Conservation (phyloP, 2,888 invertebrate genomes). For the Electrophaes corylata region DNA sequence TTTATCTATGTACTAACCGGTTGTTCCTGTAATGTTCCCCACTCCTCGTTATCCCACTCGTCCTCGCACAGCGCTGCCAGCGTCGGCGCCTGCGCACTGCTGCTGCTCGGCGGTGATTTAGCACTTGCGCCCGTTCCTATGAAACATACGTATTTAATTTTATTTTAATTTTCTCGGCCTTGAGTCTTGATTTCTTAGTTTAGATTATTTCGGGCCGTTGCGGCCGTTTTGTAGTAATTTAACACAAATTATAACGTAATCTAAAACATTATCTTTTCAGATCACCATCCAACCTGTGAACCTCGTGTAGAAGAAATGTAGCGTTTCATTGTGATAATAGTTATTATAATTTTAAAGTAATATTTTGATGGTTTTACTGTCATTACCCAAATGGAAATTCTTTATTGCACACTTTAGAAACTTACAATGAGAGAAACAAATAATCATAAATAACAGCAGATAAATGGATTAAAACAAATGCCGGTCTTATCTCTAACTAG, state of each 20-base stretch:
- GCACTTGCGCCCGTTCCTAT: constrained; percentile 67
- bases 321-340: not conserved
- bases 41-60: constrained; percentile 94
- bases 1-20: constrained; percentile 79
- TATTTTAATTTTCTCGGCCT: too few relatives aligned
- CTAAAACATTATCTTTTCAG: constrained; percentile 40
- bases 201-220: too few relatives aligned
- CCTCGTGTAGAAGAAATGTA: constrained; percentile 9
- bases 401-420: too few relatives aligned
- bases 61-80: constrained; percentile 86
- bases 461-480: too few relatives aligned
- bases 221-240: too few relatives aligned
- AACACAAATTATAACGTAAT: too few relatives aligned
- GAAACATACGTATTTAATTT: too few relatives aligned
- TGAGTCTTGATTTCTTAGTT: too few relatives aligned
- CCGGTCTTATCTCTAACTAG: too few relatives aligned
- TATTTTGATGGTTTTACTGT: not conserved
- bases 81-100: constrained; percentile 79
- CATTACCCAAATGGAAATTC: too few relatives aligned
- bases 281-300: constrained; percentile 41
- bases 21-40: constrained; percentile 93
- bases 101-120: constrained; percentile 73
- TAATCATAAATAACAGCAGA: too few relatives aligned
- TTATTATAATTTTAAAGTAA: not conserved
- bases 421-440: too few relatives aligned